Conservation (phyloP, 2,797 vertebrate species). For the Chromis chromis region DNA sequence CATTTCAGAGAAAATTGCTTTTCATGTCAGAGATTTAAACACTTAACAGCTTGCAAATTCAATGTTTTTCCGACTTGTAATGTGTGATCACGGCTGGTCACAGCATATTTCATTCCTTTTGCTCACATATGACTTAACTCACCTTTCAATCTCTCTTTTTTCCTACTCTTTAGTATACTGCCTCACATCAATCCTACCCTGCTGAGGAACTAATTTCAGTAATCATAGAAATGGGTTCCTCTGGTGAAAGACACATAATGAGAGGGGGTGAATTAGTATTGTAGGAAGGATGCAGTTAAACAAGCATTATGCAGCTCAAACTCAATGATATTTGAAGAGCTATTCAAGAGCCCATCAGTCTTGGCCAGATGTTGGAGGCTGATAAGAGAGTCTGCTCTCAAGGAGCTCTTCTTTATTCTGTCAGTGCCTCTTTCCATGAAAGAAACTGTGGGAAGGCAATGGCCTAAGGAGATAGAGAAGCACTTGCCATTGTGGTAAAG, state of each 20-base stretch:
- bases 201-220: constrained; percentile 69
- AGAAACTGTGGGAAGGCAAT: constrained; percentile 64
- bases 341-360: constrained; percentile 80
- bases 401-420: constrained; percentile 80
- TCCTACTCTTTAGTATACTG: constrained; percentile 27
- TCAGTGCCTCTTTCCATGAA: constrained; percentile 70
- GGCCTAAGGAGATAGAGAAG: constrained; percentile 66
- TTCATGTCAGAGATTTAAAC: constrained; percentile 45
- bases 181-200: constrained; percentile 61
- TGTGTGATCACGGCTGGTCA: constrained; percentile 35
- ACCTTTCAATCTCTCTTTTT: constrained; percentile 52
- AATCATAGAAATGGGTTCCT: constrained; percentile 75
- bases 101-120: constrained; percentile 39
- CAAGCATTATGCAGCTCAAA: constrained; percentile 78
- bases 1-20: constrained; percentile 52
- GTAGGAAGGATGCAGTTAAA: constrained; percentile 78
- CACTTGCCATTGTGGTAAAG: constrained; percentile 58
- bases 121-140: constrained; percentile 37
- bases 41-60: constrained; percentile 35
- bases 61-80: constrained; percentile 37
- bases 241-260: constrained; percentile 72
- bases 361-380: constrained; percentile 81
- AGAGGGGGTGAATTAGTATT: constrained; percentile 75
- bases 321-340: constrained; percentile 79
- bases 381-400: constrained; percentile 78